These are phyloP conservation scores for Orestias chungarensis DNA, from an alignment of 2,797 vertebrate species.

Conservation along the genomic window DNA sequence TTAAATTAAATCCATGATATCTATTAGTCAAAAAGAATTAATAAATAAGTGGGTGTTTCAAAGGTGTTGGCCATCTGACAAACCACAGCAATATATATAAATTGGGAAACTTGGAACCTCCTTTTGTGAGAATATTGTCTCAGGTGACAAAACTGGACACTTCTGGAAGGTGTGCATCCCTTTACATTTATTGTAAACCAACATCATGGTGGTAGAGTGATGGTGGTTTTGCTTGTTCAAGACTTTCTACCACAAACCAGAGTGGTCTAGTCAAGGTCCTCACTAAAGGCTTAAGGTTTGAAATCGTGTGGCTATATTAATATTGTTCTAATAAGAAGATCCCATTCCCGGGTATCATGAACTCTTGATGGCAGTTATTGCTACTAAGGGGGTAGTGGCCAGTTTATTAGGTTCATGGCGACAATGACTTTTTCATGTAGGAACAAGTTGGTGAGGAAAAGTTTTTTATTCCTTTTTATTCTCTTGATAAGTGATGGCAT, in stretches of 20 bases:
- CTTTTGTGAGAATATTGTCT: not conserved
- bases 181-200: not conserved
- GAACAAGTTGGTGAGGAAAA: not conserved
- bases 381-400: not conserved
- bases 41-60: too few species aligned
- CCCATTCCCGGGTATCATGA: not conserved
- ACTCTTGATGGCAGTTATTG: not conserved
- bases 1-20: too few species aligned
- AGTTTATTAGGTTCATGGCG: not conserved
- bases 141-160: not conserved
- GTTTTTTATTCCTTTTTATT: not conserved
- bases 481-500: not conserved
- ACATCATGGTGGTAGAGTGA: not conserved
- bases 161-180: not conserved
- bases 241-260: too few species aligned
- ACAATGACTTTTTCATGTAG: not conserved
- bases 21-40: too few species aligned
- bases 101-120: not conserved
- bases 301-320: not conserved
- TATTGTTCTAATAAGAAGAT: not conserved
- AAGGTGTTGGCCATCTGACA: not conserved
- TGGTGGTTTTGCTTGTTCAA: not conserved
- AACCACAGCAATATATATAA: not conserved
- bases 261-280: not conserved
- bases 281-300: not conserved